phyloP scores from a whole-genome alignment of 2,113 vertebrate genomes.

The Gymnarchus niloticus region DNA sequence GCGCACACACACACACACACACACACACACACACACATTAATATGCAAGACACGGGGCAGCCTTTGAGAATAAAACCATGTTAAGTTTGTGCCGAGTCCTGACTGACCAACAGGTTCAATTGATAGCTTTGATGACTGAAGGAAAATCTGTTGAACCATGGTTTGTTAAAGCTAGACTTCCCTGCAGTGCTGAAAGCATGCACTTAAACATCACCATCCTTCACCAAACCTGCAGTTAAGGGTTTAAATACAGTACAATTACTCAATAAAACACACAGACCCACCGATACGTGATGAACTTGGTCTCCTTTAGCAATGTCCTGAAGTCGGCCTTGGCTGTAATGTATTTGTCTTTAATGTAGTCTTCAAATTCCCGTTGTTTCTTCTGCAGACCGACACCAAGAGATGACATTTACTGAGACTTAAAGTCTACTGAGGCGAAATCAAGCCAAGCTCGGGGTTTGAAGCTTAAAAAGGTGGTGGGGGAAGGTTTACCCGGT shows the following conservation, averaged over 20 bases:
- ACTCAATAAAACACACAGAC: conserved; percentile 27
- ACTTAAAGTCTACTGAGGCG: neutral
- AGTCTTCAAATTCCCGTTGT: conserved; percentile 96
- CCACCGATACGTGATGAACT: conserved; percentile 98
- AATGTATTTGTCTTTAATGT: conserved; percentile 98
- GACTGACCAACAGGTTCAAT: neutral
- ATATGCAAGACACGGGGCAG: neutral
- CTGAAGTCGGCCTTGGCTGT: conserved; percentile 99
- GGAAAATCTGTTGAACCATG: neutral
- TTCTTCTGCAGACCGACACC: conserved; percentile 72
- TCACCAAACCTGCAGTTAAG: neutral
- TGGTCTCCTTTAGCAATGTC: conserved; percentile 93
- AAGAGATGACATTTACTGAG: neutral
- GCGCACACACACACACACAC: neutral
- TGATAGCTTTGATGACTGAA: neutral
- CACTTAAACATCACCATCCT: neutral
- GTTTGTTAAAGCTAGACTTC: neutral
- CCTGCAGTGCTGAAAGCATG: neutral
- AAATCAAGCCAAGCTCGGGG: neutral
- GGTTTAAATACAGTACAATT: neutral
- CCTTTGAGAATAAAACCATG: neutral
- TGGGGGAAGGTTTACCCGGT: conserved; percentile 71
- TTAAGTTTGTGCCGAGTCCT: neutral
- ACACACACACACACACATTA: too few species aligned
- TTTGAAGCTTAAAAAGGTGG: neutral